Evolutionary conservation across 2,888 invertebrate species (phyloP), one percentile per base, ranked within the genome.

Genomic region (Pachliopta kotzebuea): DNA sequence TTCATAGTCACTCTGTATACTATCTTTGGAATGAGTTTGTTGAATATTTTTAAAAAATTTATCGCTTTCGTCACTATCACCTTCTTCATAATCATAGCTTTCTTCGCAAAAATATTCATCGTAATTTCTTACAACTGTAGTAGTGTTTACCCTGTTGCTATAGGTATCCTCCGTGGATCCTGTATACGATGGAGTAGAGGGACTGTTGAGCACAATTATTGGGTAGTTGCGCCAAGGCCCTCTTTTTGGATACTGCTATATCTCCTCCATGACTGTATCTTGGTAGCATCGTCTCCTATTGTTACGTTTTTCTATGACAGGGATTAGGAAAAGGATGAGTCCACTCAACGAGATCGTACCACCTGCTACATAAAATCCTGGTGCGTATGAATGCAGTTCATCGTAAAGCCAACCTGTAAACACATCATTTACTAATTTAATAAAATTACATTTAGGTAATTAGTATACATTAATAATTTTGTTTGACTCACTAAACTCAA

Each of bases 301-400:
- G 45, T 64, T 77, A 63, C 85, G 79, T 73, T 80, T 92, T 80
- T 96, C 95, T 60, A 97, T 73, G 62, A 94, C 85, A 9, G 97
- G 97, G 78, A 98, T 96, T 68, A 94, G 84, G 85, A 97, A 98
- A 68, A 99, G 93, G 92, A 99, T 96, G 54, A 97, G 60, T 17
- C 98, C 99, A 79, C 98, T 98, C 55, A 96, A 69, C 6, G 96
- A 95, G 66, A 99, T 97, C 80, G 96, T 94, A 0, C 94, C 87
- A 7, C 99, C 99, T 23, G 98, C 97, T 67, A 98, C 92, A 74
- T 95, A 94, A 88, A 99, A 99, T 0, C 96, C 97, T 20, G 96
- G 95, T 75, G 96, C 93, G 89, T 98, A 98, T 20, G 96, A 96
- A 2, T 92, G 73, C 8, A 95, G 92, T 18, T 92, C 85, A 79